phyloP scores from a whole-genome alignment of 2,797 vertebrate species.

The Enteromius radiatus region DNA sequence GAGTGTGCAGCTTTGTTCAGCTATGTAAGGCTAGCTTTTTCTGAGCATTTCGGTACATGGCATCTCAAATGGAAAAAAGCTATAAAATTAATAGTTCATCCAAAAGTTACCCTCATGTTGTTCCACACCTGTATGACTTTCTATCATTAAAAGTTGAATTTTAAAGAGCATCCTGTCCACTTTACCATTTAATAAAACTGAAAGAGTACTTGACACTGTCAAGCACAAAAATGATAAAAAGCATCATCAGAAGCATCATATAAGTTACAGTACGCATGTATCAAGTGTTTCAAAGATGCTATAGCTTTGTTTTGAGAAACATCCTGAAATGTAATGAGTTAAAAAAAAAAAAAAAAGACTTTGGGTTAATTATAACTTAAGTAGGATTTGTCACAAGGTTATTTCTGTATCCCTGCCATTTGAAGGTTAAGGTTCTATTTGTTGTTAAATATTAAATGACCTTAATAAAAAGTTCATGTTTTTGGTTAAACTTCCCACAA shows the following conservation, averaged over 20 bases:
- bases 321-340: not conserved
- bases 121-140: not conserved
- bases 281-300: not conserved
- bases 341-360: too few relatives aligned
- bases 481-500: conserved; percentile 27
- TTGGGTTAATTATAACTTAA: not conserved
- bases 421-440: conserved; percentile 26
- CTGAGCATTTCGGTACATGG: not conserved
- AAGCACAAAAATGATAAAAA: not conserved
- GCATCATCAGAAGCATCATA: not conserved
- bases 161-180: not conserved
- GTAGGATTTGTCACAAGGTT: not conserved
- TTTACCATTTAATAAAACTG: not conserved
- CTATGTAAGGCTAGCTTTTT: not conserved
- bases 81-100: not conserved
- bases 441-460: conserved; percentile 42
- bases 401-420: not conserved
- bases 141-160: not conserved
- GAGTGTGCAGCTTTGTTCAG: conserved; percentile 10
- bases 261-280: not conserved
- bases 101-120: not conserved
- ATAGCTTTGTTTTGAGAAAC: conserved; percentile 5
- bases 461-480: conserved; percentile 27
- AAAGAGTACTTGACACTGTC: too few relatives aligned
- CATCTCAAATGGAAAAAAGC: not conserved